phyloP scores from a whole-genome alignment of 2,113 vertebrate species.

The Lonchura striata region DNA sequence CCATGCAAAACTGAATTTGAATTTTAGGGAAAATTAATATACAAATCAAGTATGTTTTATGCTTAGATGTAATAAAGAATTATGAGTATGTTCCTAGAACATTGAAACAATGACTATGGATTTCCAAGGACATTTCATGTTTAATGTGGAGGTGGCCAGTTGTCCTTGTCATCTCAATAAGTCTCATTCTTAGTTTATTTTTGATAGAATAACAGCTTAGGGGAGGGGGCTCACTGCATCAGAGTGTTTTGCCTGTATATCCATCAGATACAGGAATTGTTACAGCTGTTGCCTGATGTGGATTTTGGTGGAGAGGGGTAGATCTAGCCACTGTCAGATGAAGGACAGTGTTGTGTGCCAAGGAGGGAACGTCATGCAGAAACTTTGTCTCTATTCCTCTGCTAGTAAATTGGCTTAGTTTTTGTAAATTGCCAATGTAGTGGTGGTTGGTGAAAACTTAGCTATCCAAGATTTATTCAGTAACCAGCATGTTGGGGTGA shows the following conservation, averaged over 20 bases:
- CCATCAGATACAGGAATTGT: background rate
- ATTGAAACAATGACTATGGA: accelerated
- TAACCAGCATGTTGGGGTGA: background rate
- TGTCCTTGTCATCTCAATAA: background rate
- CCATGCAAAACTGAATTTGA: background rate
- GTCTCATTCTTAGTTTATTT: background rate
- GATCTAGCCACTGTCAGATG: background rate
- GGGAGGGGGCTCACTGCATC: background rate
- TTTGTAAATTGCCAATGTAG: background rate
- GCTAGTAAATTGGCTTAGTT: background rate
- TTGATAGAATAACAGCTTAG: background rate
- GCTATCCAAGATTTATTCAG: background rate
- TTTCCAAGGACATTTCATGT: background rate
- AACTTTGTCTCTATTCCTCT: background rate
- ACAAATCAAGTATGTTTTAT: background rate
- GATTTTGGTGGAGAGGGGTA: background rate
- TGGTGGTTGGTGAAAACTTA: background rate
- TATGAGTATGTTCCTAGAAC: background rate
- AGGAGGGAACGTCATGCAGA: background rate
- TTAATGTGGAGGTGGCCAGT: background rate
- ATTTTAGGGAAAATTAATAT: background rate
- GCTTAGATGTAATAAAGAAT: background rate
- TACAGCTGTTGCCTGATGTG: background rate
- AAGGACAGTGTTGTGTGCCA: background rate
- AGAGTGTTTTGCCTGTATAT: background rate